Conservation (phyloP, 2,113 vertebrate species). For the Hyperopisus bebe region DNA sequence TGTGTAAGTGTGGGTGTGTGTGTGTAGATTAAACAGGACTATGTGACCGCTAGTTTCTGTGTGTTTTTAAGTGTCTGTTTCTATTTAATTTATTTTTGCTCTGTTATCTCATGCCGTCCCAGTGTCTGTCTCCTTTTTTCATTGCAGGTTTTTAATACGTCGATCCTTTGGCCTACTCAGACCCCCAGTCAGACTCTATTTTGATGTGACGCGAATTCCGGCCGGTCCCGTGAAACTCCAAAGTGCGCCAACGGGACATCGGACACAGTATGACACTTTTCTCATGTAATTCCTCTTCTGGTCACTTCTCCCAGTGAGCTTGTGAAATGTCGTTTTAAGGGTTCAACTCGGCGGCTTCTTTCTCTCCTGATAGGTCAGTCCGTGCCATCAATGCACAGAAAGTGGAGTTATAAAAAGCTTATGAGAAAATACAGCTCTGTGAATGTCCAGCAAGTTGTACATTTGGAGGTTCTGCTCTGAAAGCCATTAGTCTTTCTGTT, state of each 20-base stretch:
- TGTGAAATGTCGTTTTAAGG: background rate
- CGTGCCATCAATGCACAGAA: background rate
- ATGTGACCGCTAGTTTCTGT: background rate
- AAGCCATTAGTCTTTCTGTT: background rate
- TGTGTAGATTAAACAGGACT: background rate
- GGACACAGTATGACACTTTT: conserved; percentile 47
- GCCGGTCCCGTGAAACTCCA: conserved; percentile 36
- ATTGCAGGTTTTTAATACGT: conserved; percentile 43
- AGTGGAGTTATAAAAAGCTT: background rate
- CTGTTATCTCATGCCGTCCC: background rate
- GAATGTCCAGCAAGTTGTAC: background rate
- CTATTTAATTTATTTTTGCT: background rate
- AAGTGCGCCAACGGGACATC: conserved; percentile 29
- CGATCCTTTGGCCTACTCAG: conserved; percentile 52
- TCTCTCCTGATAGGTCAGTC: background rate
- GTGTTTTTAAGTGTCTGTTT: background rate
- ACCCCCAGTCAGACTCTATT: conserved; percentile 54
- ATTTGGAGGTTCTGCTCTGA: background rate
- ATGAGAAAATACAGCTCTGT: background rate
- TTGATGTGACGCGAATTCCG: conserved; percentile 51
- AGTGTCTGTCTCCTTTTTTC: conserved; percentile 38
- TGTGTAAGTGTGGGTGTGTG: background rate
- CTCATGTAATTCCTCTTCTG: conserved; percentile 26
- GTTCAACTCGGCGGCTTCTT: background rate
- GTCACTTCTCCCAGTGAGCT: conserved; percentile 10